phyloP scores from a whole-genome alignment of 1,140 invertebrate species.

The Cyclargus thomasi region DNA sequence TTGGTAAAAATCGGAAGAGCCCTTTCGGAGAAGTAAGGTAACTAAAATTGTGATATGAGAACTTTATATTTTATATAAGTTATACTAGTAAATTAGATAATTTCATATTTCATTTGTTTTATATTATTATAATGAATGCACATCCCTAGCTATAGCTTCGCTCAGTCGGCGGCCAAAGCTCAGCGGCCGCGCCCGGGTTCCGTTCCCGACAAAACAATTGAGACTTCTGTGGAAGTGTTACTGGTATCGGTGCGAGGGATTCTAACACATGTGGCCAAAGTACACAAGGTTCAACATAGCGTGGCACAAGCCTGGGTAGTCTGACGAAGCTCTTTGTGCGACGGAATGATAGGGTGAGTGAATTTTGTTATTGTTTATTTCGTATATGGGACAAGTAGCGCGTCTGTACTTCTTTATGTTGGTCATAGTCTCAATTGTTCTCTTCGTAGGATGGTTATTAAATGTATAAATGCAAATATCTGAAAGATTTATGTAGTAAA shows the following conservation, averaged over 20 bases:
- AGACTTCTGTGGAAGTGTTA: conserved; percentile 28
- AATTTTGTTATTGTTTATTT: conserved; percentile 7
- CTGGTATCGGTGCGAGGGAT: conserved; percentile 32
- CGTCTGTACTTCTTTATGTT: neutral
- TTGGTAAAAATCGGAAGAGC: too few species aligned
- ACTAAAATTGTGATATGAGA: too few species aligned
- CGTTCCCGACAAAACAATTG: conserved; percentile 17
- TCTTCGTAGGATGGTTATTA: neutral
- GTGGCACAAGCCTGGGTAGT: conserved; percentile 67
- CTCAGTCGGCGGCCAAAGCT: conserved; percentile 44
- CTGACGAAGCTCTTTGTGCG: conserved; percentile 45
- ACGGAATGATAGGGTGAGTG: conserved; percentile 63
- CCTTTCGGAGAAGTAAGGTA: too few species aligned
- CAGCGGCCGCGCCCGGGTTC: conserved; percentile 44
- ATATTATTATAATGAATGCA: neutral
- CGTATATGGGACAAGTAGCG: neutral
- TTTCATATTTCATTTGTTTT: neutral
- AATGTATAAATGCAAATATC: neutral
- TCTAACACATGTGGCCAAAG: conserved; percentile 62
- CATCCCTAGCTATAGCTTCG: conserved; percentile 33
- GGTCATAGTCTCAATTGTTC: neutral
- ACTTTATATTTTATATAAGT: too few species aligned
- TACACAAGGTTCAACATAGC: conserved; percentile 61
- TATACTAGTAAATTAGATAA: too few species aligned
- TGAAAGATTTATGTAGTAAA: too few species aligned